Base-by-base conservation (phyloP, 2,797 vertebrate genomes). In the Brotula barbata region DNA sequence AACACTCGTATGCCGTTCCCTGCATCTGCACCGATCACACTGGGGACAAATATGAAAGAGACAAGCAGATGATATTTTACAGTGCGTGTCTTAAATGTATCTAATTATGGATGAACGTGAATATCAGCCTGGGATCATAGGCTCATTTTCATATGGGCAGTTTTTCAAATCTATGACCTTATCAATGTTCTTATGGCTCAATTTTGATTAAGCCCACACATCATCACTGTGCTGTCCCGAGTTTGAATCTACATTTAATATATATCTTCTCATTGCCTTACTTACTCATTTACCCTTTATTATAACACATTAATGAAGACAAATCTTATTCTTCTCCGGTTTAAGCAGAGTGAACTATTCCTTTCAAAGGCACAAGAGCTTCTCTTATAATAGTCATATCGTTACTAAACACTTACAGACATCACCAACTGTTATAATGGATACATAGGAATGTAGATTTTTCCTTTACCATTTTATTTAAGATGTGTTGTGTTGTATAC, bases 1-100 rank as follows among this genome's bases (percentile, higher is more conserved):
- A 98, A 98, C 46, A 99, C 92, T 14, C 97, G 90, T 81, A 99
- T 98, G 52, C 95, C 95, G 52, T 98, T 98, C 43, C 95, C 95
- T 1, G 93, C 94, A 42, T 98, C 96, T 40, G 95, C 94, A 47
- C 94, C 97, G 51, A 90, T 94, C 83, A 99, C 93, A 50, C 97
- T 99, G 82, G 6, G 15, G 43, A 71, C 45, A 61, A 60, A 64
- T 44, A 72, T 41, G 58, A 46, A 56, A 54, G 25, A 82, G 52
- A n/a, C 58, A 62, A 50, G 37, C 60, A 68, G 71, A 13, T 6
- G 19, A 11, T 28, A 19, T 49, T 48, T 31, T 17, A 6, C 28
- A 49, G 47, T 4, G 25, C 19, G 47, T 36, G 36, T 21, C 33
- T 20, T 53, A 20, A n/a, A n/a, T 36, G 5, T 39, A 40, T 53